Base-by-base conservation (phyloP, 1,140 invertebrate species). In the Formica selysi region DNA sequence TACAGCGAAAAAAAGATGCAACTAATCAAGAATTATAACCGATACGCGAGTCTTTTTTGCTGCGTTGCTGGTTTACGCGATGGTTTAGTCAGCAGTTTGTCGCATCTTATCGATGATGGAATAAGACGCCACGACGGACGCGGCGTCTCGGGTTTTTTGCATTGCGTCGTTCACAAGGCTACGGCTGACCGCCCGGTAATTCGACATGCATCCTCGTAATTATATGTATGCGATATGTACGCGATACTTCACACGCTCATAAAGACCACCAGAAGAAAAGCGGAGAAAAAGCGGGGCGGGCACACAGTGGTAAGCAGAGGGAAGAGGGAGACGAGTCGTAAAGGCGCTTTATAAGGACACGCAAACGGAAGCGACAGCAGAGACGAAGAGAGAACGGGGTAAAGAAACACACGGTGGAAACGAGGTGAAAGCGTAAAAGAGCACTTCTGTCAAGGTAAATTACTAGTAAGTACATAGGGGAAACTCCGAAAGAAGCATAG, bases 361-460 rank as follows among this genome's bases (percentile, higher is more conserved):
- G 65, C 74, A 88, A 88, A 70, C 73, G 87, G 64, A 73, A 81
- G 32, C 62, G 71, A 54, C 76, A 74, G 61, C 64, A 68, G 41
- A 65, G 70, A 65, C 44, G 84, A 89, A 78, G 85, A 78, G 85
- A 76, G 76, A 54, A 68, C 51, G 57, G 61, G 70, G 48, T 32
- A 54, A 59, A 76, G 44, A 36, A 79, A 76, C 13, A 59, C 48
- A 61, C 22, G 51, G 48, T 41, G 70, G 26, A 73, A 16, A 88
- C 19, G 70, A 61, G 59, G 61, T 83, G 61, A 65, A 79, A 74
- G 22, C 57, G 61, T 51, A 54, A 88, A 86, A 67, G 61, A 83
- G 78, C 54, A 41, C 13, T 19, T 87, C 86, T 70, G 85, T 76
- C 86, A 78, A 86, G 87, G 74, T 86, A 89, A 86, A 90, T 91